A percentile compares a stretch with the other conserved stretches of the same genome.
These are phyloP conservation scores for Danio albolineatus DNA, from an alignment of 2,797 vertebrate genomes.

Conservation along the genomic window DNA sequence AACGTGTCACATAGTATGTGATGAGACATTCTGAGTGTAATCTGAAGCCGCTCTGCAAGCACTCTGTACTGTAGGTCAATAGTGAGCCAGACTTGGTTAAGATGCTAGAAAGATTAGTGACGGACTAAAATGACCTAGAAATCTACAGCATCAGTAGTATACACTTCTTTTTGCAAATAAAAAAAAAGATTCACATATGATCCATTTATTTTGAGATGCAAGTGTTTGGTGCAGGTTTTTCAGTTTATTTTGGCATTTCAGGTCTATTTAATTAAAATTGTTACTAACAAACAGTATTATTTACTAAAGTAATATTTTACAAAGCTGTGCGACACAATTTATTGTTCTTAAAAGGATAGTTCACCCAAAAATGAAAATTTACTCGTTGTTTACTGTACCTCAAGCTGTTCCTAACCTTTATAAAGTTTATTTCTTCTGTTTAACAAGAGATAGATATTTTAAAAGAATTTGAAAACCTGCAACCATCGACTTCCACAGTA, in stretches of 20 bases:
- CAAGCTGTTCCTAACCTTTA: too few relatives aligned
- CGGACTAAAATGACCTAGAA: neutral
- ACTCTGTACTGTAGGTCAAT: constrained; percentile 34
- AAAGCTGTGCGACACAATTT: too few relatives aligned
- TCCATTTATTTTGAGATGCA: neutral
- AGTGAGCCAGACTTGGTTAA: constrained; percentile 37
- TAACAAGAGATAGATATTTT: too few relatives aligned
- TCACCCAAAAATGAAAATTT: too few relatives aligned
- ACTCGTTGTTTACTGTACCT: too few relatives aligned
- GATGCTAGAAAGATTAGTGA: constrained; percentile 11
- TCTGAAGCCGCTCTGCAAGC: constrained; percentile 18
- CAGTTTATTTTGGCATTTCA: neutral
- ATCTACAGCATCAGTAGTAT: neutral
- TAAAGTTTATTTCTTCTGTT: too few relatives aligned
- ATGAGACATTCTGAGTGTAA: constrained; percentile 65
- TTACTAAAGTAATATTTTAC: too few relatives aligned
- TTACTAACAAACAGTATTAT: neutral
- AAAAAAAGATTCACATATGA: neutral
- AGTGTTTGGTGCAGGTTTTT: too few relatives aligned
- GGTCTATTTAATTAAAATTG: neutral
- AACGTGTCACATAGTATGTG: constrained; percentile 59
- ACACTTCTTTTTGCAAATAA: neutral
- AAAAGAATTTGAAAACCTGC: too few relatives aligned
- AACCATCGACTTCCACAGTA: too few relatives aligned
- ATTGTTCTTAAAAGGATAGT: too few relatives aligned